Percentiles rank a stretch among this genome's conserved stretches.
Evolutionary conservation across 2,888 invertebrate genomes (phyloP).

Genomic region (Acanthacorydalis orientalis): DNA sequence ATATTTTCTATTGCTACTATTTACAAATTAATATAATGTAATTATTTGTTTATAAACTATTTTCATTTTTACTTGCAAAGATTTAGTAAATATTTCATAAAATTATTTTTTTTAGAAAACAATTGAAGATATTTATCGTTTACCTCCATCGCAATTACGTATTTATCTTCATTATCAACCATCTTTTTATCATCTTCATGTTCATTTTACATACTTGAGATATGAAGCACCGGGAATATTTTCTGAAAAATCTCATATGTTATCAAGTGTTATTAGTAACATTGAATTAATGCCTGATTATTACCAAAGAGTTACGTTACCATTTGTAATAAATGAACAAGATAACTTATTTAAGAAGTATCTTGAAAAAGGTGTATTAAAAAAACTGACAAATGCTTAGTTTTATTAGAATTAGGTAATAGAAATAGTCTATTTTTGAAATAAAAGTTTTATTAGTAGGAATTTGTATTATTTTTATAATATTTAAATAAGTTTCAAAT

Average conservation of each 20-base stretch:
- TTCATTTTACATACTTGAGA: constrained; percentile 73
- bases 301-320: constrained; percentile 66
- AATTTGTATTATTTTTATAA: neutral
- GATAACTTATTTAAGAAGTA: constrained; percentile 52
- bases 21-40: too few relatives aligned
- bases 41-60: too few relatives aligned
- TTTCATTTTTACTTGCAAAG: too few relatives aligned
- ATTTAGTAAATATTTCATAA: too few relatives aligned
- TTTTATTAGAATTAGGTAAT: constrained; percentile 16
- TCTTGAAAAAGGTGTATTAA: constrained; percentile 36
- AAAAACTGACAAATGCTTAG: constrained; percentile 20
- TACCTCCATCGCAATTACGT: constrained; percentile 54
- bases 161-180: constrained; percentile 92
- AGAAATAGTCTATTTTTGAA: neutral
- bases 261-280: constrained; percentile 80
- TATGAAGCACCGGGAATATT: constrained; percentile 70
- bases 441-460: neutral
- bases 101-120: constrained; percentile 39
- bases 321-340: constrained; percentile 63
- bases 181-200: constrained; percentile 90
- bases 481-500: neutral
- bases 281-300: constrained; percentile 67
- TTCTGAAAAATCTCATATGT: constrained; percentile 72
- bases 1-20: too few relatives aligned
- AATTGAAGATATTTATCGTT: constrained; percentile 58